Evolutionary conservation across 2,888 invertebrate species (phyloP), one percentile per base, ranked within the genome.

Genomic region (Suillia variegata): DNA sequence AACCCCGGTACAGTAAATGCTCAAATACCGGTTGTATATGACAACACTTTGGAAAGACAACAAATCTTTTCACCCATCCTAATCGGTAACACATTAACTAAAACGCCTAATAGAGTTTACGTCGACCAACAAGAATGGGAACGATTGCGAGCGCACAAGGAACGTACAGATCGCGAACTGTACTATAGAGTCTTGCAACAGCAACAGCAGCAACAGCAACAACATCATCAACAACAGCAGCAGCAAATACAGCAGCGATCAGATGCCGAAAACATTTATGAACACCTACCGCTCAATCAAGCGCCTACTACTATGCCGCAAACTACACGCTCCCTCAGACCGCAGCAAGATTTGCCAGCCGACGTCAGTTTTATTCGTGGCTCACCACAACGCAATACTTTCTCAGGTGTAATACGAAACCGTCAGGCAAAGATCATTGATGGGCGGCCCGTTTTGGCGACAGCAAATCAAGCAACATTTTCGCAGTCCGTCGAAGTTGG

Each of bases 151-250:
- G 79, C 80, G 51, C 74, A 81, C 12, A 80, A 81, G 57, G 79
- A 81, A 58, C 74, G 75, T 34, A 78, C 78, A 8, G 82, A 82
- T 65, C 70, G 76, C 2, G 78, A 81, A 55, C 68, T 81, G 12
- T 79, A 79, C 59, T 67, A 74, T 60, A 75, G 74, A 62, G 73
- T 78, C n/a, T 64, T 78, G 20, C 75, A 77, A 24, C 76, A 76
- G 51, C 76, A 75, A 31, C 70, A 73, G 22, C 67, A 65, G 20
- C 71, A 68, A 34, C 67, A 73, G 42, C 63, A 61, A 3, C 63
- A 57, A 1, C 53, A 62, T 8, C 51, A 13, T 2, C 55, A 58
- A 17, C 54, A 48, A 22, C 24, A 21, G 24, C 60, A 34, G 50
- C 50, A 42, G 22, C 50, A 42, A 20, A 56, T 21, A 15, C 50